Percentiles rank a stretch among this genome's conserved stretches.
phyloP scores from a whole-genome alignment of 1,140 invertebrate genomes.

The Theocolax elegans region DNA sequence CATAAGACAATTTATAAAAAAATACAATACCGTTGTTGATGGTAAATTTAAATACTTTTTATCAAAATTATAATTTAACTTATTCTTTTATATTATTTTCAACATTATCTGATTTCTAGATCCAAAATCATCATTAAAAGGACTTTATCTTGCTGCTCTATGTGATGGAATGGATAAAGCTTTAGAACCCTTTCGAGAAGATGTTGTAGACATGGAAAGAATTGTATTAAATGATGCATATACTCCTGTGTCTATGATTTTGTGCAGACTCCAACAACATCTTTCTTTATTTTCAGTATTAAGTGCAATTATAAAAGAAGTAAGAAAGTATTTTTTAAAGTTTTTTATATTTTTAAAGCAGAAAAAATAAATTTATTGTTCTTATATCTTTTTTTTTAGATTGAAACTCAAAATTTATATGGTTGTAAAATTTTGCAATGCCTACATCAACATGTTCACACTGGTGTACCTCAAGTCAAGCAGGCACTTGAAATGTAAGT shows the following conservation, averaged over 20 bases:
- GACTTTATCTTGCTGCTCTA: constrained; percentile 72
- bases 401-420: constrained; percentile 68
- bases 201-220: constrained; percentile 69
- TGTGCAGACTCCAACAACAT: constrained; percentile 68
- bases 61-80: constrained; percentile 38
- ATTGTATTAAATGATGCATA: constrained; percentile 68
- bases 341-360: constrained; percentile 21
- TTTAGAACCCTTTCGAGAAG: constrained; percentile 69
- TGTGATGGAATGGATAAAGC: constrained; percentile 71
- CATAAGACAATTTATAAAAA: constrained; percentile 58
- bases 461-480: constrained; percentile 68
- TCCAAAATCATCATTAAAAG: constrained; percentile 48
- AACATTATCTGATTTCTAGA: constrained; percentile 42
- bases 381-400: constrained; percentile 48
- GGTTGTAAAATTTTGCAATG: constrained; percentile 72
- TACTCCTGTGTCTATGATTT: constrained; percentile 67
- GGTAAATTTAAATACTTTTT: constrained; percentile 34
- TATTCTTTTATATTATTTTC: not conserved
- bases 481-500: constrained; percentile 67
- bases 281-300: constrained; percentile 67
- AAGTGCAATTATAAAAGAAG: constrained; percentile 69
- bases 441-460: constrained; percentile 69
- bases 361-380: not conserved
- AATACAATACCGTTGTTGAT: constrained; percentile 44
- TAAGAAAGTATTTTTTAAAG: constrained; percentile 42